Evolutionary conservation across 92 coral and sea anemone genomes (phyloP).

Genomic region (Palythoa heliodiscus): DNA sequence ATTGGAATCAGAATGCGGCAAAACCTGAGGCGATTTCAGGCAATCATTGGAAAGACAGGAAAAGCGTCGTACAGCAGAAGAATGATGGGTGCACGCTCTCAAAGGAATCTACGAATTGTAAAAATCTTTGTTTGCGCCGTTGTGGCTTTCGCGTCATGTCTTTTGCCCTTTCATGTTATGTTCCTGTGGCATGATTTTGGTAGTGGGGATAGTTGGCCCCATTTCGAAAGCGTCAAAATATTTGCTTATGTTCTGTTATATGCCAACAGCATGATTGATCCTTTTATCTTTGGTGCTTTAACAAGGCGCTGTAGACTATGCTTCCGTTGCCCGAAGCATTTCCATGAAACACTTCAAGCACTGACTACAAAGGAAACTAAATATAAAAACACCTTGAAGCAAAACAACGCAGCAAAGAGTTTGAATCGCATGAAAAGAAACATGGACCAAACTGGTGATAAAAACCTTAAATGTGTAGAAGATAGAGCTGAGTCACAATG

Average conservation of each 20-base stretch:
- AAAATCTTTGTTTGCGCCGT: conserved; percentile 71
- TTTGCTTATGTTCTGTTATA: conserved; percentile 65
- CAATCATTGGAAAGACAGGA: conserved; percentile 27
- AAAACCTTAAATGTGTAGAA: background rate
- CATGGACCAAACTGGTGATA: background rate
- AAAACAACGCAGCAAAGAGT: background rate
- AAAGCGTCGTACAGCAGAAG: background rate
- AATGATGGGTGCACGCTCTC: conserved; percentile 40
- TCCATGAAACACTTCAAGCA: background rate
- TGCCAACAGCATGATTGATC: conserved; percentile 69
- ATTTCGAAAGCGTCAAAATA: conserved; percentile 49
- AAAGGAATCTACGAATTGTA: conserved; percentile 60
- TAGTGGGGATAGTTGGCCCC: conserved; percentile 48
- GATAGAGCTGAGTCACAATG: background rate
- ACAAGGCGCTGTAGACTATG: conserved; percentile 36
- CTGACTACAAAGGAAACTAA: background rate
- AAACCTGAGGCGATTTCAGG: background rate
- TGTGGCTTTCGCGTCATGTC: conserved; percentile 63
- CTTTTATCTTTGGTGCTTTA: conserved; percentile 74
- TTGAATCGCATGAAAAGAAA: background rate
- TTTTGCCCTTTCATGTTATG: conserved; percentile 69
- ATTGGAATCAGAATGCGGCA: conserved; percentile 67
- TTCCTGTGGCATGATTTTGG: conserved; percentile 79
- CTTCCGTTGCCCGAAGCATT: background rate
- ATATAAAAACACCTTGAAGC: background rate